Evolutionary conservation across 2,888 invertebrate genomes (phyloP).

Genomic region (Saturnia pavonia): DNA sequence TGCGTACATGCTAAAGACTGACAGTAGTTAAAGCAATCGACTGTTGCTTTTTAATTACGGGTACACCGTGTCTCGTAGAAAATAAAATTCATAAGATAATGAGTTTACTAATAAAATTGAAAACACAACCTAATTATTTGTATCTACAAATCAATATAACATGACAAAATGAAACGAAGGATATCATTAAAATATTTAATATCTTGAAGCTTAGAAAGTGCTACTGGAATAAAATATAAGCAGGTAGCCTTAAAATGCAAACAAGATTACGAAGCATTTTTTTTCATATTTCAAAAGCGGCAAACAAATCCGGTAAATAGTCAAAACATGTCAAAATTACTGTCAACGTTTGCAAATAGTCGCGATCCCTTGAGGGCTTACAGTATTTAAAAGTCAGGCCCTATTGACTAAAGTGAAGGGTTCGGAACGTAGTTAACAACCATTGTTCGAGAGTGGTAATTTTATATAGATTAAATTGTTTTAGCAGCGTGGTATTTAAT

Average conservation of each 20-base stretch:
- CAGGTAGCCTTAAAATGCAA: conserved; percentile 54
- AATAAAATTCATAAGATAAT: background rate
- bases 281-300: conserved; percentile 31
- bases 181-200: background rate
- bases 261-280: conserved; percentile 64
- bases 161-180: background rate
- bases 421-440: conserved; percentile 48
- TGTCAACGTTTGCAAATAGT: conserved; percentile 60
- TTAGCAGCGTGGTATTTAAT: conserved; percentile 19
- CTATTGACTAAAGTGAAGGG: conserved; percentile 57
- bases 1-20: too few species aligned
- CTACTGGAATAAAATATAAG: conserved; percentile 28
- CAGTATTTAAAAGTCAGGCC: conserved; percentile 51
- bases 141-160: background rate
- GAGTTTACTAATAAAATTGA: background rate
- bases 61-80: too few species aligned
- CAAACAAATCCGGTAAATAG: conserved; percentile 57
- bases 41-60: too few species aligned
- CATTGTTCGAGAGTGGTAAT: conserved; percentile 39
- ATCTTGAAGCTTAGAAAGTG: background rate
- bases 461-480: conserved; percentile 38
- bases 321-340: conserved; percentile 75
- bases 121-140: background rate
- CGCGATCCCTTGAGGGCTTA: conserved; percentile 55
- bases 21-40: too few species aligned